Conservation (phyloP, 2,888 invertebrate genomes). For the Agrochola lychnidis region DNA sequence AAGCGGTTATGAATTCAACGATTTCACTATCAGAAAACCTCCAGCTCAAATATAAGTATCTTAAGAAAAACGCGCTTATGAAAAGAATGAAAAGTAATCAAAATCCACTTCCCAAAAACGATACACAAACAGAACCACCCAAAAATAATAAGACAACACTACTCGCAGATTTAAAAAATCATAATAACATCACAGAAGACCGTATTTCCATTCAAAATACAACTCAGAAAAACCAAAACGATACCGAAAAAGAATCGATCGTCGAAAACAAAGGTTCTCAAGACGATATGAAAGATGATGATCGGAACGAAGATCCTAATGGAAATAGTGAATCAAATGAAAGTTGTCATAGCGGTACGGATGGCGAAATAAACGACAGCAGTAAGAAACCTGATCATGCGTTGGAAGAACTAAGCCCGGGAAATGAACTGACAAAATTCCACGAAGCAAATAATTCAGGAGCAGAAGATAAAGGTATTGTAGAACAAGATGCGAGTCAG, state of each 20-base stretch:
- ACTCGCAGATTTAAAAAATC: background rate
- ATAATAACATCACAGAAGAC: background rate
- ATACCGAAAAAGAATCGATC: background rate
- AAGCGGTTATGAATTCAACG: conserved; percentile 8
- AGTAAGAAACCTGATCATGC: background rate
- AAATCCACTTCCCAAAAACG: background rate
- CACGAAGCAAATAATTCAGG: background rate
- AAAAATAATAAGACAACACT: background rate
- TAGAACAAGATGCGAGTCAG: background rate
- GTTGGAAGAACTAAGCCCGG: background rate
- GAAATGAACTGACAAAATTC: background rate
- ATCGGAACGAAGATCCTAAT: background rate
- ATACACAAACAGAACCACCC: background rate
- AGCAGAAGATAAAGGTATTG: conserved; percentile 1
- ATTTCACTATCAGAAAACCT: conserved; percentile 22
- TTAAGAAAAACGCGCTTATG: conserved; percentile 19
- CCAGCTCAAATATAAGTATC: conserved; percentile 24
- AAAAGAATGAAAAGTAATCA: background rate
- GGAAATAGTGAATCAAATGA: background rate
- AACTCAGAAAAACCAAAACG: background rate
- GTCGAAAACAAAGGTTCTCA: background rate
- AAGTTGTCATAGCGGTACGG: background rate
- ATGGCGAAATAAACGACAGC: background rate
- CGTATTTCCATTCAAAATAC: background rate
- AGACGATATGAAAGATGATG: background rate